These are phyloP conservation scores for Ophion slaviceki DNA, from an alignment of 2,888 invertebrate species.

Conservation along the genomic window DNA sequence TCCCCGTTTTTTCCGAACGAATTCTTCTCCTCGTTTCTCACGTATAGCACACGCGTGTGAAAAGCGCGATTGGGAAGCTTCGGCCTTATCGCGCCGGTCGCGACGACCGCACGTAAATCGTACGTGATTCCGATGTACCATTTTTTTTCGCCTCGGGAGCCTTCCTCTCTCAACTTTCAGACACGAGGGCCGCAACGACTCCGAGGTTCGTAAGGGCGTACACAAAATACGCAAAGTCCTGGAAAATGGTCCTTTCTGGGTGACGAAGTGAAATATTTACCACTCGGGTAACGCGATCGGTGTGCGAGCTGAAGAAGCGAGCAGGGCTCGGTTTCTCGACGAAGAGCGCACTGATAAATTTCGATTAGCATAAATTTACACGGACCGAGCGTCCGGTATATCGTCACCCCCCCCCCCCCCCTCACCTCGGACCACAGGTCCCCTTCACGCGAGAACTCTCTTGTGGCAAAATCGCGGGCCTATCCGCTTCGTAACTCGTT, in stretches of 20 bases:
- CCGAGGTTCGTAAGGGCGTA: neutral
- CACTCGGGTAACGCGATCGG: no score
- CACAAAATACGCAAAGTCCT: neutral
- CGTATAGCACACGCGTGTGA: no score
- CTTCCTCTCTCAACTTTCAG: constrained; percentile 10
- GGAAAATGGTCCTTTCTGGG: neutral
- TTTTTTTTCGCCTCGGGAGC: neutral
- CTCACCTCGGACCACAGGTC: neutral
- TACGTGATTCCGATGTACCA: constrained; percentile 33
- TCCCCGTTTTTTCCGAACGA: no score
- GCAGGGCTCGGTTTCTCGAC: constrained; percentile 38
- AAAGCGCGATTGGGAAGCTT: no score
- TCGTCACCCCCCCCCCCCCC: constrained; percentile 11
- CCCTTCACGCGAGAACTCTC: constrained; percentile 61
- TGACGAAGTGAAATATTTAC: no score
- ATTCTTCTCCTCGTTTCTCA: no score
- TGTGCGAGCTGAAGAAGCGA: neutral
- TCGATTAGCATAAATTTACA: constrained; percentile 83
- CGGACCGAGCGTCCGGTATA: constrained; percentile 80
- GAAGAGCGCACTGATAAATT: constrained; percentile 79
- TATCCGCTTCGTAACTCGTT: constrained; percentile 81
- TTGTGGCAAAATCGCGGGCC: constrained; percentile 69
- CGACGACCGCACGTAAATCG: constrained; percentile 13
- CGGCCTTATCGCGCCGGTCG: no score
- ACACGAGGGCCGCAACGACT: neutral